Evolutionary conservation across 2,797 vertebrate species (phyloP).

Genomic region (Threskiornis aethiopicus): DNA sequence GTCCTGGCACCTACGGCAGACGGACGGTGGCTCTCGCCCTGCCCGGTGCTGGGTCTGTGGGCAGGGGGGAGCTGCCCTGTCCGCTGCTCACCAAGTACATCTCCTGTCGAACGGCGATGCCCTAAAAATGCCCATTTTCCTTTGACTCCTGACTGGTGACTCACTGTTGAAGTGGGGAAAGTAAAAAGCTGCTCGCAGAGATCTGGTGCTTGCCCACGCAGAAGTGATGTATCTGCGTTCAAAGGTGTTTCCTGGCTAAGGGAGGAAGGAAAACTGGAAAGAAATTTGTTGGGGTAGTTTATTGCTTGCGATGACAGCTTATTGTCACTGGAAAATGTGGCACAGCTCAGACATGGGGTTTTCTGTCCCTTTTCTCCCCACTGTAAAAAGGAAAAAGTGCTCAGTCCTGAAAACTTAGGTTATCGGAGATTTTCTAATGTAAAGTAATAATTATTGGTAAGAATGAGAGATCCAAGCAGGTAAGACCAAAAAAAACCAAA

Average conservation of each 20-base stretch:
- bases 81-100: not conserved
- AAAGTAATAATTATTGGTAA: not conserved
- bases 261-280: not conserved
- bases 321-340: not conserved
- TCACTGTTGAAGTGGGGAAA: not conserved
- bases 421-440: not conserved
- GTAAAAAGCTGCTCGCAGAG: not conserved
- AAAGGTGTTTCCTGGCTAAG: not conserved
- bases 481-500: not conserved
- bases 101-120: not conserved
- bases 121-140: conserved; percentile 16
- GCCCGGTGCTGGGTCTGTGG: too few relatives aligned
- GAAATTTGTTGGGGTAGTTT: not conserved
- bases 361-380: not conserved
- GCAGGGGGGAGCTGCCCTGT: not conserved
- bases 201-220: not conserved
- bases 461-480: not conserved
- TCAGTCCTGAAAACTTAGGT: not conserved
- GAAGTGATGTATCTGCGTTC: not conserved
- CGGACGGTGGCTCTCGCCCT: not conserved
- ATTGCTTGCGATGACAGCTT: not conserved
- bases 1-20: not conserved
- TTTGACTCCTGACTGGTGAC: not conserved
- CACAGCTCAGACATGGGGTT: fast-evolving
- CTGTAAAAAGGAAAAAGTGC: not conserved